These are phyloP conservation scores for Chlorodrepanis virens DNA, from an alignment of 2,113 vertebrate species.

Conservation along the genomic window DNA sequence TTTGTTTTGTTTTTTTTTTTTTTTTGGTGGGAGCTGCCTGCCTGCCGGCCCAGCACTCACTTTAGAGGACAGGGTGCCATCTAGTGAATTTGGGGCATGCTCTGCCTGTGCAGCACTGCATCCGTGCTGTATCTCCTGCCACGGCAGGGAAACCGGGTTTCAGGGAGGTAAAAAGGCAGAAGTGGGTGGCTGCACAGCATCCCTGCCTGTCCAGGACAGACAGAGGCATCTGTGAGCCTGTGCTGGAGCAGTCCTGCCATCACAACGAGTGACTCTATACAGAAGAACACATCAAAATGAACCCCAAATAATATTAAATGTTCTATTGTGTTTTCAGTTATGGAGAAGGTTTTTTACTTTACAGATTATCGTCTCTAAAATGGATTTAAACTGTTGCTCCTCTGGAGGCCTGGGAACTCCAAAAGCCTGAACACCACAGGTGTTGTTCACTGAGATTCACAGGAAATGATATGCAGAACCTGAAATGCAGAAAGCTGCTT, in stretches of 20 bases:
- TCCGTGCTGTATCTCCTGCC: rapidly evolving
- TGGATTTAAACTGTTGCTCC: neutral
- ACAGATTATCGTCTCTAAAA: neutral
- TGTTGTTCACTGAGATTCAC: neutral
- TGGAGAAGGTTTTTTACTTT: neutral
- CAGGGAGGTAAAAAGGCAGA: neutral
- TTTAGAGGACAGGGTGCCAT: slow-evolving; percentile 5
- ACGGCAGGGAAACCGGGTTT: neutral
- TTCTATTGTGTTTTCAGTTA: neutral
- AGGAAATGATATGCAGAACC: neutral
- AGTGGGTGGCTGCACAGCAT: neutral
- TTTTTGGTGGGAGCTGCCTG: rapidly evolving
- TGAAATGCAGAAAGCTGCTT: neutral
- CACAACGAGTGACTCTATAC: neutral
- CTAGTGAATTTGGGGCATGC: neutral
- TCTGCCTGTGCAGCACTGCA: neutral
- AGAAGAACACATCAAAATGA: neutral
- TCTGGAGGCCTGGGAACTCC: neutral
- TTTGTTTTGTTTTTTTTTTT: too few relatives aligned
- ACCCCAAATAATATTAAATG: neutral
- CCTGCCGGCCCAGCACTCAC: neutral
- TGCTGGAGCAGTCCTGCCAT: neutral
- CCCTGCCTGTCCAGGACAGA: neutral
- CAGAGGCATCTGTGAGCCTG: neutral
- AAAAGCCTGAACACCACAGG: neutral